Conservation (phyloP, 2,797 vertebrate genomes). For the Sylvia borin region DNA sequence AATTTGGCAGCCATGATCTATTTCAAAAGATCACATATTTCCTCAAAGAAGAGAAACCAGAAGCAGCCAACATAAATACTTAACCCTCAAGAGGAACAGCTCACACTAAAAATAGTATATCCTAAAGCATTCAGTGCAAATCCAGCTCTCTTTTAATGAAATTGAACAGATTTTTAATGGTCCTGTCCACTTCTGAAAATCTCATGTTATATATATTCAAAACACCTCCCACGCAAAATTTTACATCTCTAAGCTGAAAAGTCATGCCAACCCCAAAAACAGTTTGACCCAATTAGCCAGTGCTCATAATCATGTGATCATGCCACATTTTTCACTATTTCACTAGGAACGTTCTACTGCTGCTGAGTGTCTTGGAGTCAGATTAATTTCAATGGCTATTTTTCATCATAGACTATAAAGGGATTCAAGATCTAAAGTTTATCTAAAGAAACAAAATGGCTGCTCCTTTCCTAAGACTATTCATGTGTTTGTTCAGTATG, state of each 20-base stretch:
- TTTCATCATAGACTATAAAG: background rate
- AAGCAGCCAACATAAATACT: background rate
- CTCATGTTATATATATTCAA: background rate
- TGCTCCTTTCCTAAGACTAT: background rate
- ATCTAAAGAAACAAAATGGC: slow-evolving; percentile 8
- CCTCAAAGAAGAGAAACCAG: background rate
- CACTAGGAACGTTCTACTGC: background rate
- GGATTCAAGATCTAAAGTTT: background rate
- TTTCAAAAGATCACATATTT: background rate
- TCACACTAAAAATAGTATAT: background rate
- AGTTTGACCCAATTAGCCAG: background rate
- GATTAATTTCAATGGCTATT: background rate
- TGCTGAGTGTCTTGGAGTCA: background rate
- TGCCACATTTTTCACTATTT: background rate
- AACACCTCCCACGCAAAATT: background rate
- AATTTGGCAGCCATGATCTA: background rate
- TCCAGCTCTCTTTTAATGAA: background rate
- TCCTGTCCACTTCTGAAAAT: background rate
- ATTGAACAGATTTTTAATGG: background rate
- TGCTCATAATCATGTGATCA: background rate
- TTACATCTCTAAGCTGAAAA: background rate
- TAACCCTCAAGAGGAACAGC: background rate
- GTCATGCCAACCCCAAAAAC: background rate
- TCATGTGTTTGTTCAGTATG: background rate
- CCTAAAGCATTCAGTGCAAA: background rate